Conservation (phyloP, 2,888 invertebrate genomes). For the Meteorus cinctellus region DNA sequence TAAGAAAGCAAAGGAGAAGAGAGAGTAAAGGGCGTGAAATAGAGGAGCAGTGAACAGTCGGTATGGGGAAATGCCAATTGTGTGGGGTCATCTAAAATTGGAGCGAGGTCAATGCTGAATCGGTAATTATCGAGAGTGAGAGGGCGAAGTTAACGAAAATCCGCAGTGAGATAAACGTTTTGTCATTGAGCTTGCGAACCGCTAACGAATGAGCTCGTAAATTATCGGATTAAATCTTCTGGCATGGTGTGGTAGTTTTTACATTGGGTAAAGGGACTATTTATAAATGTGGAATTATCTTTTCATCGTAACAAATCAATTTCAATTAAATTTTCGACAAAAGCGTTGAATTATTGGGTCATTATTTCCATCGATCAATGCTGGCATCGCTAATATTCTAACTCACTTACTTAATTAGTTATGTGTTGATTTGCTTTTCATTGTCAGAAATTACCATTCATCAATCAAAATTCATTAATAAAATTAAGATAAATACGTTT, state of each 20-base stretch:
- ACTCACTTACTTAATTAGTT: too few relatives aligned
- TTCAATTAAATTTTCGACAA: background rate
- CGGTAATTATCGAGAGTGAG: conserved; percentile 42
- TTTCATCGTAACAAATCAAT: background rate
- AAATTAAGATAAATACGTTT: too few relatives aligned
- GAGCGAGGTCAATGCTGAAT: conserved; percentile 44
- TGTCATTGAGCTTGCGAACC: conserved; percentile 11
- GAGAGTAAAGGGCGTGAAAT: background rate
- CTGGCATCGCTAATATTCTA: too few relatives aligned
- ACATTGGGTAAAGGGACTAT: background rate
- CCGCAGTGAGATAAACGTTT: conserved; percentile 15
- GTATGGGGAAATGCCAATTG: conserved; percentile 13
- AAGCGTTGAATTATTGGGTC: too few relatives aligned
- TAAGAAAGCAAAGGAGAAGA: background rate
- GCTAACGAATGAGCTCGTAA: conserved; percentile 1
- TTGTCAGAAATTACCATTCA: too few relatives aligned
- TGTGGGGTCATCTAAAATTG: conserved; percentile 6
- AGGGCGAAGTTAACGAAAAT: conserved; percentile 14
- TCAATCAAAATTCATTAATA: too few relatives aligned
- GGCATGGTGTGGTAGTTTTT: background rate
- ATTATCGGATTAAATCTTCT: conserved; percentile 1
- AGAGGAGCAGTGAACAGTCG: background rate
- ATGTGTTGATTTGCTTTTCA: too few relatives aligned
- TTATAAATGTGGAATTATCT: background rate
- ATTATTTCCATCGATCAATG: too few relatives aligned